Conservation (phyloP, 2,888 invertebrate genomes). For the Colostygia pectinataria region DNA sequence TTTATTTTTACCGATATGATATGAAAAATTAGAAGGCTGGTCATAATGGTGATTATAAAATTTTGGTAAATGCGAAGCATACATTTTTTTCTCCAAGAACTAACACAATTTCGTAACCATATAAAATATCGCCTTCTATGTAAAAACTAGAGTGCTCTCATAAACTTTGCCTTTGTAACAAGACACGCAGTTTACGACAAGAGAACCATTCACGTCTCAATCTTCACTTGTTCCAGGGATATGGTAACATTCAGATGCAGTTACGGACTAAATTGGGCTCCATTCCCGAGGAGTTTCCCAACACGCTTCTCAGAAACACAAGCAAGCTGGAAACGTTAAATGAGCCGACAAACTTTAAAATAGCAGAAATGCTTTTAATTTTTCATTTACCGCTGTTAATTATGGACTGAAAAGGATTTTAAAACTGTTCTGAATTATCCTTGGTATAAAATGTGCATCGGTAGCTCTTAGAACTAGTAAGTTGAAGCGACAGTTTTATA, state of each 20-base stretch:
- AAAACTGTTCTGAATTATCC: background rate
- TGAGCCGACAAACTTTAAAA: conserved; percentile 42
- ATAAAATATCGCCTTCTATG: conserved; percentile 35
- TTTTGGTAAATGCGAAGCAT: too few species aligned
- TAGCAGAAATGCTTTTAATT: conserved; percentile 36
- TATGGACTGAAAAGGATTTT: conserved; percentile 9
- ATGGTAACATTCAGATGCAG: conserved; percentile 76
- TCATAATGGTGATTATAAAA: too few species aligned
- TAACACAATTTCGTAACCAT: conserved; percentile 22
- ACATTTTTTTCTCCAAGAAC: too few species aligned
- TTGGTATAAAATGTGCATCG: too few species aligned
- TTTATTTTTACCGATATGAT: too few species aligned
- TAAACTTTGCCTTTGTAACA: conserved; percentile 63
- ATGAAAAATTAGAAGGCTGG: too few species aligned
- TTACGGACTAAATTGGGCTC: conserved; percentile 74
- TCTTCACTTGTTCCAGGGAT: conserved; percentile 73
- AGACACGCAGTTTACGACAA: conserved; percentile 69
- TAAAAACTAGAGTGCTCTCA: conserved; percentile 50
- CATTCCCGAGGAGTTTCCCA: conserved; percentile 54
- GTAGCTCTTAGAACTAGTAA: too few species aligned
- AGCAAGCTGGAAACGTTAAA: conserved; percentile 52
- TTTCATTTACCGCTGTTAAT: conserved; percentile 32
- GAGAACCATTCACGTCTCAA: conserved; percentile 69
- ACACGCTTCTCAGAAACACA: conserved; percentile 44
- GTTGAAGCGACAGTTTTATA: too few species aligned